Percentiles rank a stretch among this genome's conserved stretches.
Conservation (phyloP, 2,113 vertebrate genomes). For the Cygnus buccinator region DNA sequence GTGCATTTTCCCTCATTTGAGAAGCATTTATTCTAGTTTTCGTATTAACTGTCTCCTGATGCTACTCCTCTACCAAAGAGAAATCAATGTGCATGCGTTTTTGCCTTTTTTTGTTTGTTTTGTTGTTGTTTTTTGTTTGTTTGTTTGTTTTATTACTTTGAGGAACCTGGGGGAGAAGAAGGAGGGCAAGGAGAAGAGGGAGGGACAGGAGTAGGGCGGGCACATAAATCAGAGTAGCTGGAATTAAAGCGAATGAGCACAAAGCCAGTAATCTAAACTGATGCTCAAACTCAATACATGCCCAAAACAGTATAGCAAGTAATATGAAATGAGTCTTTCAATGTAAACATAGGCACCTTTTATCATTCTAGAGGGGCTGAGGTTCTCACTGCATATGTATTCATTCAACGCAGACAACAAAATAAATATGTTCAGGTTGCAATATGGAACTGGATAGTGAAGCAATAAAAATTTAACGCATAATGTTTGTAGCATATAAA, state of each 20-base stretch:
- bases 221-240: not conserved
- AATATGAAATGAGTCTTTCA: not conserved
- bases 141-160: not conserved
- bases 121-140: rapidly evolving
- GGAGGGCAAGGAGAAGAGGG: not conserved
- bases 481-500: not conserved
- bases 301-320: not conserved
- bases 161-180: not conserved
- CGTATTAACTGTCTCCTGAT: not conserved
- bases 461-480: not conserved
- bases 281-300: not conserved
- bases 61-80: not conserved
- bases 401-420: not conserved
- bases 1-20: not conserved
- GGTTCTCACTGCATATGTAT: not conserved
- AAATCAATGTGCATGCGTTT: not conserved
- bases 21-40: not conserved
- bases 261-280: not conserved
- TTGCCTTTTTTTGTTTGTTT: not conserved
- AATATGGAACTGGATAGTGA: not conserved
- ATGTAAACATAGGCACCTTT: not conserved
- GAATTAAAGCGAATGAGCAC: not conserved
- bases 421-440: not conserved
- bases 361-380: not conserved
- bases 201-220: not conserved